Evolutionary conservation across 1,140 invertebrate genomes (phyloP).

Genomic region (Drosophila nigrodunni): DNA sequence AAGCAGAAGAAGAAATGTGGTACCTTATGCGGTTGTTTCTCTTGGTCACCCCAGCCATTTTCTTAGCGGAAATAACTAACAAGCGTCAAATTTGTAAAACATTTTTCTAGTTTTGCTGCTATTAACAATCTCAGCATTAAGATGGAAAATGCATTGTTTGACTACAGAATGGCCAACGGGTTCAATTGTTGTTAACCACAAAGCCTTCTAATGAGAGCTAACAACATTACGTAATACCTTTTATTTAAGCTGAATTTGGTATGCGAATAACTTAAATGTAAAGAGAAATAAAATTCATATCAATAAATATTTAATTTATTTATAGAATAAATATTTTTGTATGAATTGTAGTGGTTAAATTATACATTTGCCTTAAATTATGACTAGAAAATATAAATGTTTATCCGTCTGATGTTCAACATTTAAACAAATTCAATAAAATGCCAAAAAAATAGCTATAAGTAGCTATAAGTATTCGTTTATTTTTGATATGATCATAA

Average conservation of each 20-base stretch:
- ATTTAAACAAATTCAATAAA: too few species aligned
- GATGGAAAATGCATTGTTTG: constrained; percentile 25
- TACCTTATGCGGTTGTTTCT: constrained; percentile 27
- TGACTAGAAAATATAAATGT: too few species aligned
- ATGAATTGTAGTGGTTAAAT: too few species aligned
- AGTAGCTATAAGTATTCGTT: too few species aligned
- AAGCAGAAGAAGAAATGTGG: constrained; percentile 14
- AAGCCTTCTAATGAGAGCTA: constrained; percentile 32
- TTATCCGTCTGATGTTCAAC: too few species aligned
- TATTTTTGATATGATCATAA: too few species aligned
- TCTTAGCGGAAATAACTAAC: constrained; percentile 77
- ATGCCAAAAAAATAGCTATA: too few species aligned
- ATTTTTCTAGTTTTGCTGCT: constrained; percentile 8
- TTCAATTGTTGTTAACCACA: constrained; percentile 4
- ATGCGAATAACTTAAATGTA: too few species aligned
- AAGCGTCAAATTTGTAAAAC: constrained; percentile 57
- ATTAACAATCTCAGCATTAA: constrained; percentile 16
- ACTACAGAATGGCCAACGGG: constrained; percentile 9
- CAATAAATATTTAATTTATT: too few species aligned
- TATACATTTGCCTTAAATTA: too few species aligned
- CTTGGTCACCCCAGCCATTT: constrained; percentile 55
- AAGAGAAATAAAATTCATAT: too few species aligned
- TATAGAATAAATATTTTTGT: too few species aligned
- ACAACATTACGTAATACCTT: background rate
- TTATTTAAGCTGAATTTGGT: background rate